Evolutionary conservation across 2,888 invertebrate genomes (phyloP).

Genomic region (Lamproptera curius): DNA sequence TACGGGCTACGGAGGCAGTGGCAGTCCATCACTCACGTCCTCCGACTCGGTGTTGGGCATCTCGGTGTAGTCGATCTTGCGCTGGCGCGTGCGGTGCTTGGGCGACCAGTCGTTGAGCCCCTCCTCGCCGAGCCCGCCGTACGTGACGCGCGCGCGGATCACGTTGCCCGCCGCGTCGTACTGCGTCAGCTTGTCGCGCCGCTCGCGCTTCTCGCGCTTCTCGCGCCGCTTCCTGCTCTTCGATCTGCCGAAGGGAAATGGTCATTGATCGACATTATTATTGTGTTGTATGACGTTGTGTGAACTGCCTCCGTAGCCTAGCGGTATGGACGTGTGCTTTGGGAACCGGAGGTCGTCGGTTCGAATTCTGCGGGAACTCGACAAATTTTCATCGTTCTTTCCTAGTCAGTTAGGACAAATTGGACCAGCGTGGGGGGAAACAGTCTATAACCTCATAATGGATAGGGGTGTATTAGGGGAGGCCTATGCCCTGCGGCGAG

Average conservation of each 20-base stretch:
- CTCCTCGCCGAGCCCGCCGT: constrained; percentile 75
- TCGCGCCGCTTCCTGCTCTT: constrained; percentile 10
- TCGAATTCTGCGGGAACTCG: too few relatives aligned
- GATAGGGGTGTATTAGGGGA: too few relatives aligned
- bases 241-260: not conserved
- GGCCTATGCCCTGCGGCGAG: too few relatives aligned
- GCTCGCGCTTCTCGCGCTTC: constrained; percentile 31
- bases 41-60: constrained; percentile 86
- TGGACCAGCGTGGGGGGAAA: too few relatives aligned
- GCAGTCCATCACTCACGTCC: constrained; percentile 71
- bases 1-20: too few relatives aligned
- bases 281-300: not conserved
- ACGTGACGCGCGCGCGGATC: constrained; percentile 66
- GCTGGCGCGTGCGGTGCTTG: constrained; percentile 83
- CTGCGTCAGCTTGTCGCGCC: constrained; percentile 43
- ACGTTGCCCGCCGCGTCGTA: constrained; percentile 63
- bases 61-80: constrained; percentile 88
- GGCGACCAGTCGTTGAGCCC: constrained; percentile 76
- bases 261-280: not conserved
- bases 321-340: too few relatives aligned
- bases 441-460: too few relatives aligned
- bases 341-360: too few relatives aligned
- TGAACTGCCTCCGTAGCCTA: too few relatives aligned
- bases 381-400: too few relatives aligned
- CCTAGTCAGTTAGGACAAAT: too few relatives aligned